These are phyloP conservation scores for Volucella zonaria DNA, from an alignment of 2,888 invertebrate species.

Conservation along the genomic window DNA sequence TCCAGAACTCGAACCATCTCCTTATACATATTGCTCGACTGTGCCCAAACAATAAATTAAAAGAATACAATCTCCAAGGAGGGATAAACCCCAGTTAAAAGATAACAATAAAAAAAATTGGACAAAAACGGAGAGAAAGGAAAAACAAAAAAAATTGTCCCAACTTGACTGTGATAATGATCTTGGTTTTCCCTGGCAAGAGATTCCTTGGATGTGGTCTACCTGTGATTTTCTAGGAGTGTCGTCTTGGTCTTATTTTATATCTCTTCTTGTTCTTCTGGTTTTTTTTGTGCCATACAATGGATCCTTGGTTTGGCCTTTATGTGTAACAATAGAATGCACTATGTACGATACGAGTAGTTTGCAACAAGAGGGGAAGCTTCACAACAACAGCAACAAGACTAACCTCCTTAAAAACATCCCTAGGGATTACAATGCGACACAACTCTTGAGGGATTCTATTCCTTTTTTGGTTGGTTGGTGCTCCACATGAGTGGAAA, in stretches of 20 bases:
- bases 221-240: slow-evolving; percentile 69
- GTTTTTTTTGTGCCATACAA: slow-evolving; percentile 62
- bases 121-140: too few species aligned
- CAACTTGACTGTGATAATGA: slow-evolving; percentile 74
- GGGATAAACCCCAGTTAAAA: slow-evolving; percentile 40
- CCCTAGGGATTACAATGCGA: slow-evolving; percentile 69
- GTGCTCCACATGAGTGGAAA: slow-evolving; percentile 58
- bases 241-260: slow-evolving; percentile 47
- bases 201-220: slow-evolving; percentile 73
- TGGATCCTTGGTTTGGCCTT: slow-evolving; percentile 66
- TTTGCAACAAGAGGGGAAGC: slow-evolving; percentile 40
- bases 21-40: slow-evolving; percentile 37
- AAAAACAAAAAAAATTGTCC: slow-evolving; percentile 63
- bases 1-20: neutral
- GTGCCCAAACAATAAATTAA: slow-evolving; percentile 72
- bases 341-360: slow-evolving; percentile 32
- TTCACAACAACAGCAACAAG: neutral
- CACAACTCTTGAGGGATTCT: slow-evolving; percentile 68
- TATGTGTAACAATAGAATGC: slow-evolving; percentile 68
- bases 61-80: slow-evolving; percentile 63
- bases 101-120: slow-evolving; percentile 12
- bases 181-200: slow-evolving; percentile 64
- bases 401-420: slow-evolving; percentile 63
- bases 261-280: slow-evolving; percentile 39
- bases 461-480: slow-evolving; percentile 26